Base-by-base conservation (phyloP, 2,888 invertebrate genomes). In the Caenorhabditis uteleia region DNA sequence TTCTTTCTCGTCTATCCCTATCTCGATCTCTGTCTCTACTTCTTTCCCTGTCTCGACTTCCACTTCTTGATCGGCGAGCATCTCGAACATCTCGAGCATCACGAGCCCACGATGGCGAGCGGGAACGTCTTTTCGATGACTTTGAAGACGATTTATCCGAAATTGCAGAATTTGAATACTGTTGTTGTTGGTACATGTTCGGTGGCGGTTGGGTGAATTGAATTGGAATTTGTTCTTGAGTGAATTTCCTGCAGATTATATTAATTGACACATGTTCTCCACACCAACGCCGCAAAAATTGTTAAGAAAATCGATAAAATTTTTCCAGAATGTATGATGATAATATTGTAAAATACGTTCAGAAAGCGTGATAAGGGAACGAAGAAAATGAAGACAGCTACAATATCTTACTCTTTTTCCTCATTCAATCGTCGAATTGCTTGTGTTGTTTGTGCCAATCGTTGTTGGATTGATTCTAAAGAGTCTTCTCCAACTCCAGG, bases 81-180 rank as follows among this genome's bases (percentile, higher is more conserved):
- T 45, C 45, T 14, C 53, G 51, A 16, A 59, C 58, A 18, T 54
- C 47, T 23, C 64, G 50, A 8, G 58, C 49, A 2, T 58, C 58
- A 14, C 58, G 53, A 1, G 60, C 48, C 60, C 60, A 54, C 6
- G 54, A 49, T 14, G 60, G 60, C 3, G 60, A 60, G 18, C 60
- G 54, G 18, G 55, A 56, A 14, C 50, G 46, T 40, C 31, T 44
- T 14, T 26, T 26, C 26, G 14, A 3, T 12, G 20, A 23, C 6
- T 25, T 5, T 31, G 33, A 7, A 1, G 58, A 12, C 25, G 16
- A 8, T 16, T 21, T 2, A 25, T 31, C 5, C 26, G 43, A 16
- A n/a, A 23, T 26, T 23, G 47, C n/a, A 18, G 44, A 55, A 45
- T 44, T 46, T 0, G 60, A 34, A 34, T 14, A 34, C 34, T 34